A percentile compares a stretch with the other conserved stretches of the same genome.
Conservation (phyloP, 2,113 vertebrate genomes). For the Caloenas nicobarica region DNA sequence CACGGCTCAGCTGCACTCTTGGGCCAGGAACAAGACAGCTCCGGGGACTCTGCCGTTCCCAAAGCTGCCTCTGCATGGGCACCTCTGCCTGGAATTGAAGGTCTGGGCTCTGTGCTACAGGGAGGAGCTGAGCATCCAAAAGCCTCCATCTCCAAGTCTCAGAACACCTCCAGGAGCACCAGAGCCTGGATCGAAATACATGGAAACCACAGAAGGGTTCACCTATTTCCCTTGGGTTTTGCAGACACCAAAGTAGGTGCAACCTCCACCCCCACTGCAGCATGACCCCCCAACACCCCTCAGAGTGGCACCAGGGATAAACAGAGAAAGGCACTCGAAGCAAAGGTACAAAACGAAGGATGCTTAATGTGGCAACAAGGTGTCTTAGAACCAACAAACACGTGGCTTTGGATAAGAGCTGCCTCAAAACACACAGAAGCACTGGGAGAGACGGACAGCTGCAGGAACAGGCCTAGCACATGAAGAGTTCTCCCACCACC, state of each 20-base stretch:
- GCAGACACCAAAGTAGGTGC: neutral
- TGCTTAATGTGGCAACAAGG: neutral
- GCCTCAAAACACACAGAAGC: neutral
- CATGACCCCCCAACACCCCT: neutral
- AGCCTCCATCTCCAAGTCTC: too few relatives aligned
- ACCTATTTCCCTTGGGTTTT: neutral
- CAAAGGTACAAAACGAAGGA: neutral
- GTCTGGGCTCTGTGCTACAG: neutral
- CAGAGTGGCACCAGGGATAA: neutral
- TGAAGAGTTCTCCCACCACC: neutral
- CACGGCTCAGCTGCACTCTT: neutral
- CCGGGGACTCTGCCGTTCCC: neutral
- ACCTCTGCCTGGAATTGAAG: neutral
- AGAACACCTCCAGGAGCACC: too few relatives aligned
- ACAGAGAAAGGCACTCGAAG: neutral
- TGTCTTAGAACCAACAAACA: neutral
- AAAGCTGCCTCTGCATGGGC: neutral
- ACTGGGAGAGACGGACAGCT: neutral
- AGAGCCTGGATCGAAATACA: neutral
- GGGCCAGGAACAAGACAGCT: neutral
- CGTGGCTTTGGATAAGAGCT: neutral
- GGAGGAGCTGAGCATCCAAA: too few relatives aligned
- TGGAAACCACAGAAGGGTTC: neutral
- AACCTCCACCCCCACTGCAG: neutral
- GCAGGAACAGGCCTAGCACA: fast-evolving